phyloP scores from a whole-genome alignment of 2,797 vertebrate species.

The Rhincodon typus region DNA sequence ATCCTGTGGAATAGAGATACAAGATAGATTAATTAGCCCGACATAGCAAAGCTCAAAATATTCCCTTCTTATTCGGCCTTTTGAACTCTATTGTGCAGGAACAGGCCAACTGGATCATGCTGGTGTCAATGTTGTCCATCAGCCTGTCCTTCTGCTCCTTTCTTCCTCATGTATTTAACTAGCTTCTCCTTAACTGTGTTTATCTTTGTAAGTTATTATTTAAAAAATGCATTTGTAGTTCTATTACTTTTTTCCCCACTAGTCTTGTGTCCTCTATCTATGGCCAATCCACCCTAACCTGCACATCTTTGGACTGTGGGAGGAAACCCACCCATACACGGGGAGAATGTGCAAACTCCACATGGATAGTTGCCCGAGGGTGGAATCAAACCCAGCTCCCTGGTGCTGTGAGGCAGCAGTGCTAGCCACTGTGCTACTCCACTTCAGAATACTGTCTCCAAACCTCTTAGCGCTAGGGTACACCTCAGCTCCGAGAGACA shows the following conservation, averaged over 20 bases:
- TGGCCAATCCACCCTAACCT: no score
- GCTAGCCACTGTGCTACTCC: no score
- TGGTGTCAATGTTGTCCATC: neutral
- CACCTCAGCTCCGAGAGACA: no score
- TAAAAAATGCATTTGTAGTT: neutral
- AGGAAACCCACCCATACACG: no score
- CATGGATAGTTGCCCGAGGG: no score
- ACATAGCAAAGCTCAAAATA: neutral
- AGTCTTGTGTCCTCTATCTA: neutral
- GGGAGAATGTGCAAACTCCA: no score
- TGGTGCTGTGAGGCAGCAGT: neutral
- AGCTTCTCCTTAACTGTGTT: neutral
- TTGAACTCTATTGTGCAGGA: neutral
- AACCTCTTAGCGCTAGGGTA: neutral
- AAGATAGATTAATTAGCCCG: neutral
- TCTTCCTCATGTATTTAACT: neutral
- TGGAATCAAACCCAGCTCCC: no score
- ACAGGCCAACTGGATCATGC: neutral
- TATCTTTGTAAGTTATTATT: neutral
- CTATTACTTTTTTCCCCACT: neutral
- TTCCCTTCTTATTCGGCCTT: neutral
- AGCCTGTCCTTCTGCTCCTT: neutral
- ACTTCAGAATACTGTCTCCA: neutral
- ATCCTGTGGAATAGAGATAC: neutral
- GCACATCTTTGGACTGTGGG: no score